Conservation (phyloP, 2,113 vertebrate genomes). For the Jacana jacana region DNA sequence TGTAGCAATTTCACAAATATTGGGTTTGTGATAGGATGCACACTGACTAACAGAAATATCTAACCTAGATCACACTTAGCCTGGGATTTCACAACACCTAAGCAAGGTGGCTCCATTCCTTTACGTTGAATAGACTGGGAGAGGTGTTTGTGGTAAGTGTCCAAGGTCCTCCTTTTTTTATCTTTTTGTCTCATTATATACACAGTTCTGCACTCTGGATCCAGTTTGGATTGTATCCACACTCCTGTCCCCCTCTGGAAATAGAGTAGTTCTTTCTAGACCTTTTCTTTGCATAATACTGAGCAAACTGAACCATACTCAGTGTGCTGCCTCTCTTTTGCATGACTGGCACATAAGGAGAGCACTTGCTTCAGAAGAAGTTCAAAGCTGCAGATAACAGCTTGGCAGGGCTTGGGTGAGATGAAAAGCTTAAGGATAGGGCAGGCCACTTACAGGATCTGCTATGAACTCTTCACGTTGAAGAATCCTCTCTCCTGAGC, state of each 20-base stretch:
- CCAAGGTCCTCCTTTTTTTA: not conserved
- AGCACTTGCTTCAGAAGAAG: not conserved
- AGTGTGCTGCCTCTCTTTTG: not conserved
- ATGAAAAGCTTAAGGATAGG: not conserved
- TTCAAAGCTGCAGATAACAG: not conserved
- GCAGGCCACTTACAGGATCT: not conserved
- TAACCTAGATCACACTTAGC: fast-evolving
- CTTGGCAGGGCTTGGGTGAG: not conserved
- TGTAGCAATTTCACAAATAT: not conserved
- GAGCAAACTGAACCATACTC: not conserved
- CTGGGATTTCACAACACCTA: not conserved
- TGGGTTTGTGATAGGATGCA: not conserved
- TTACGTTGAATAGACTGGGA: not conserved
- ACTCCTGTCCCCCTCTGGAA: not conserved
- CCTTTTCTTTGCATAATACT: not conserved
- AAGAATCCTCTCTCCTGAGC: not conserved
- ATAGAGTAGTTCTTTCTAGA: not conserved
- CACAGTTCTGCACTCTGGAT: not conserved
- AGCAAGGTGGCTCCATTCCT: not conserved
- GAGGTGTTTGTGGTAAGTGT: not conserved
- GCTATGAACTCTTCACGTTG: not conserved
- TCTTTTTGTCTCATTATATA: not conserved
- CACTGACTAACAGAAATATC: not conserved
- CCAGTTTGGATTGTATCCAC: not conserved
- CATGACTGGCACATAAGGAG: fast-evolving